phyloP scores from a whole-genome alignment of 2,888 invertebrate species.

The Heterodera filipjevi region DNA sequence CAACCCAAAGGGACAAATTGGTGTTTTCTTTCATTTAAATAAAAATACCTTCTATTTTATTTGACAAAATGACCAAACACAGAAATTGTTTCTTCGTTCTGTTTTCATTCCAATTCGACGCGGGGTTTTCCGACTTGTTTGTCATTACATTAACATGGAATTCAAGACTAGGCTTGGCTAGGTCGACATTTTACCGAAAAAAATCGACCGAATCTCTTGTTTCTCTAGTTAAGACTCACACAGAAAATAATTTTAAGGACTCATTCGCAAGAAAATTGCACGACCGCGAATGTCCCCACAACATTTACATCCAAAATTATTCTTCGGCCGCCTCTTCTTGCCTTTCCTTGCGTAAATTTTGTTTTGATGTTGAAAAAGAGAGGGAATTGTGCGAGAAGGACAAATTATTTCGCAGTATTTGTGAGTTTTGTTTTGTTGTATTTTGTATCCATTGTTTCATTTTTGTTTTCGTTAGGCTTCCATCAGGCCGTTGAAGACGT shows the following conservation, averaged over 20 bases:
- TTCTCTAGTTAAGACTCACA: no score
- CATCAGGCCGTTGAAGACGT: constrained; percentile 61
- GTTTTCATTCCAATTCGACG: no score
- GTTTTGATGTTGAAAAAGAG: constrained; percentile 65
- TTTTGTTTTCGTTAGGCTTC: constrained; percentile 47
- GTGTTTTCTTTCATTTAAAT: no score
- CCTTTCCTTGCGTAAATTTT: constrained; percentile 74
- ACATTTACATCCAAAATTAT: constrained; percentile 97
- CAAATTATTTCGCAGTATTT: constrained; percentile 75
- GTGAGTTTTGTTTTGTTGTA: constrained; percentile 39
- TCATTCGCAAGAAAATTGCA: constrained; percentile 83
- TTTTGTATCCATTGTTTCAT: neutral
- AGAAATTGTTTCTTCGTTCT: no score
- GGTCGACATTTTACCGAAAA: no score
- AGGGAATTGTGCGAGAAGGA: constrained; percentile 72
- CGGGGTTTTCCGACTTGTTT: no score
- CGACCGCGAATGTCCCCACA: constrained; percentile 91
- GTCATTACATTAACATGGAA: no score
- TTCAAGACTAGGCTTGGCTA: no score
- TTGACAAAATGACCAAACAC: no score
- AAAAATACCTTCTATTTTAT: no score
- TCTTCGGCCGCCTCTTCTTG: constrained; percentile 90
- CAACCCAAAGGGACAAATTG: no score
- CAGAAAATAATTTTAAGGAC: constrained; percentile 22
- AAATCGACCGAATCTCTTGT: no score